These are phyloP conservation scores for Leptarthrus brevirostris DNA, from an alignment of 2,888 invertebrate genomes.

Conservation along the genomic window DNA sequence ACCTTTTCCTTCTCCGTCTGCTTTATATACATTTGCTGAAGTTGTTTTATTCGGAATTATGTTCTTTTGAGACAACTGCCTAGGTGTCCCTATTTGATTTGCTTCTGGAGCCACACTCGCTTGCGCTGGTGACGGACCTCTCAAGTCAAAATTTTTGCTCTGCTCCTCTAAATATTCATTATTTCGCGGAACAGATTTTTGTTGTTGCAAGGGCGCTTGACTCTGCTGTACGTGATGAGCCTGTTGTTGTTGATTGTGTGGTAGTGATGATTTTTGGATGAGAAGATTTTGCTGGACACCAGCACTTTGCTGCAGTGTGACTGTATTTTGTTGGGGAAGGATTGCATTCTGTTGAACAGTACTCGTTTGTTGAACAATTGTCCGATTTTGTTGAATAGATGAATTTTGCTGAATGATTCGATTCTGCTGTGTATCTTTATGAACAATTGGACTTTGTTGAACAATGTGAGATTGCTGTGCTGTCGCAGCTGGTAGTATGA, in stretches of 20 bases:
- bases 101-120: slow-evolving; percentile 71
- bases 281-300: neutral
- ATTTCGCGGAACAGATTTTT: slow-evolving; percentile 59
- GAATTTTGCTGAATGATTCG: neutral
- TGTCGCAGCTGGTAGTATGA: neutral
- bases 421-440: slow-evolving; percentile 2
- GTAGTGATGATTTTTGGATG: neutral
- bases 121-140: slow-evolving; percentile 72
- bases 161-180: slow-evolving; percentile 58
- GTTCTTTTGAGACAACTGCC: neutral
- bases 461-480: neutral
- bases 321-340: slow-evolving; percentile 8
- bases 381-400: neutral
- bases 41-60: neutral
- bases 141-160: slow-evolving; percentile 58
- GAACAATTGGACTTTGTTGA: slow-evolving; percentile 4
- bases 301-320: neutral
- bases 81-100: slow-evolving; percentile 55
- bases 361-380: neutral
- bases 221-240: neutral
- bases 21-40: neutral
- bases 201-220: slow-evolving; percentile 54
- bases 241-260: slow-evolving; percentile 43
- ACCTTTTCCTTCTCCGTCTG: neutral
- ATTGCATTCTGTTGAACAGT: neutral